Conservation (phyloP, 2,797 vertebrate genomes). For the Lerista edwardsae region DNA sequence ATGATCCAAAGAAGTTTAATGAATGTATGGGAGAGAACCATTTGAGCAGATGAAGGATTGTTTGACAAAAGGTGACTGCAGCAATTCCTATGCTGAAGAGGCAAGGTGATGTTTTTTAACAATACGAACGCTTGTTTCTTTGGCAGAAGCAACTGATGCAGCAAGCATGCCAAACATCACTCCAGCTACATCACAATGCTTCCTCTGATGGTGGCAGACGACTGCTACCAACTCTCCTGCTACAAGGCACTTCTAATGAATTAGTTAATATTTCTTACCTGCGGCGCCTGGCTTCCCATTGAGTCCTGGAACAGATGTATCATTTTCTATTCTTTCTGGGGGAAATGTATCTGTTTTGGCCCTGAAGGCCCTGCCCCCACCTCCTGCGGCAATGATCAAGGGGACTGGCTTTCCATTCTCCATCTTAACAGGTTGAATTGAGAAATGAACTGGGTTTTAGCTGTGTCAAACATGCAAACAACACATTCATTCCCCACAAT, state of each 20-base stretch:
- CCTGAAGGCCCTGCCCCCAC: constrained; percentile 93
- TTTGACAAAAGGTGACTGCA: neutral
- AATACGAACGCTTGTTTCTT: neutral
- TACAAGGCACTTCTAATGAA: constrained; percentile 27
- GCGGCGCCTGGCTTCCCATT: constrained; percentile 92
- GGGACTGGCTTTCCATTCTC: constrained; percentile 84
- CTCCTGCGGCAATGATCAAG: constrained; percentile 93
- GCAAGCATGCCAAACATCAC: neutral
- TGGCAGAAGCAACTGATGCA: neutral
- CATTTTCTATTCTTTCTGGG: constrained; percentile 88
- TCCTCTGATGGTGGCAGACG: neutral
- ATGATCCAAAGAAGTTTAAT: constrained; percentile 22
- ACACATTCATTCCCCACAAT: constrained; percentile 27
- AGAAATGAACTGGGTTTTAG: constrained; percentile 62
- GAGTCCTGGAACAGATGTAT: constrained; percentile 84
- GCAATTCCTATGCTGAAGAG: neutral
- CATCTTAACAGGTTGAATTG: constrained; percentile 80
- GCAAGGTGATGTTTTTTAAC: neutral
- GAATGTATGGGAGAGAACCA: constrained; percentile 4
- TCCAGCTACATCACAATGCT: neutral
- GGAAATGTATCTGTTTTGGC: constrained; percentile 86
- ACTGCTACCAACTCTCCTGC: neutral
- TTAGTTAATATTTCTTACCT: constrained; percentile 78
- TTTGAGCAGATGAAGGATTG: neutral
- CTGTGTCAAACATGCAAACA: constrained; percentile 8